phyloP scores from a whole-genome alignment of 37 sponge, comb jelly and placozoan genomes.

The Hexactinellida sp. region DNA sequence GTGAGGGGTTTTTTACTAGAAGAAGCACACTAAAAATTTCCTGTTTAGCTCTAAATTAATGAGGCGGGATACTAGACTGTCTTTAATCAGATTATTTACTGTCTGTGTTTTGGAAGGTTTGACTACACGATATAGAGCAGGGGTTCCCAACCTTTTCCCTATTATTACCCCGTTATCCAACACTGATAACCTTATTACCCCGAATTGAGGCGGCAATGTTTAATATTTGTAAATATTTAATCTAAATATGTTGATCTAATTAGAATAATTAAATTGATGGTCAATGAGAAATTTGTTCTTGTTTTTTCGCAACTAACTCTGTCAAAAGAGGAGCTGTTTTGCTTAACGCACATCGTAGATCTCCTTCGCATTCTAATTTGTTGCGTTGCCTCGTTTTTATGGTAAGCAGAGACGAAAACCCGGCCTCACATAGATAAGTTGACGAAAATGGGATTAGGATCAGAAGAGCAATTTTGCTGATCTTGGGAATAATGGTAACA shows the following conservation, averaged over 20 bases:
- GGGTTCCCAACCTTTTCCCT: background rate
- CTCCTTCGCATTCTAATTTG: background rate
- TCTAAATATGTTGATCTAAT: background rate
- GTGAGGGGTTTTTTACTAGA: too few relatives aligned
- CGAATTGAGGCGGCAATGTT: constrained; percentile 12
- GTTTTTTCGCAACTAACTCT: constrained; percentile 14
- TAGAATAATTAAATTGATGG: background rate
- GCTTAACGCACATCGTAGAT: background rate
- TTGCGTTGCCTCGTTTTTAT: background rate
- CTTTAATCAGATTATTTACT: background rate
- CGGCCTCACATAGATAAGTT: constrained; percentile 18
- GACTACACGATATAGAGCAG: background rate
- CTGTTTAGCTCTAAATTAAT: too few relatives aligned
- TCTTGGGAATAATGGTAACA: background rate
- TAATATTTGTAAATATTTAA: background rate
- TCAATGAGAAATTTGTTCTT: background rate
- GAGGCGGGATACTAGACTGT: background rate
- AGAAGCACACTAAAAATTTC: too few relatives aligned
- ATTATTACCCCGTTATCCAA: background rate
- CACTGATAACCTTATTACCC: constrained; percentile 6
- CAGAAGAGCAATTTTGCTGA: background rate
- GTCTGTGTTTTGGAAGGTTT: background rate
- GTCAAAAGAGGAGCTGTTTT: background rate
- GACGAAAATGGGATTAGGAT: too few relatives aligned
- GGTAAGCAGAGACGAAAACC: background rate